phyloP scores from a whole-genome alignment of 2,113 vertebrate species.

The Neotragus pygmaeus region DNA sequence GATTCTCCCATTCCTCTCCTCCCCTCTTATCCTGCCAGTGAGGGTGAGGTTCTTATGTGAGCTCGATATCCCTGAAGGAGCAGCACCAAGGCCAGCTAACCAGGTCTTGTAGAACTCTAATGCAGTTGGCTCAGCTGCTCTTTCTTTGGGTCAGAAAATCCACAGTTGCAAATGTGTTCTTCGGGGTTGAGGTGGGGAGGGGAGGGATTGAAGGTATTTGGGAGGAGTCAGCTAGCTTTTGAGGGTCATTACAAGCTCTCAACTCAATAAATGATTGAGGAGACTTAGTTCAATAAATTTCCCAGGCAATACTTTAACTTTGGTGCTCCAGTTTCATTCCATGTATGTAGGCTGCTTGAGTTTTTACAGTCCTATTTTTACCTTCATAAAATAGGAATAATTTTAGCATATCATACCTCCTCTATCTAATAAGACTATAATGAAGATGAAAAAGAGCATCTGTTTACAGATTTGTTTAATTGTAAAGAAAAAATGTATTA shows the following conservation, averaged over 20 bases:
- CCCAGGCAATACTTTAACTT: neutral
- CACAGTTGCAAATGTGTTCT: neutral
- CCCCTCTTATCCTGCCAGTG: fast-evolving
- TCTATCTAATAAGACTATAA: neutral
- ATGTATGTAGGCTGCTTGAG: neutral
- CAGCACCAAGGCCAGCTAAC: neutral
- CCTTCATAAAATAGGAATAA: neutral
- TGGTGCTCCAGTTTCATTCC: neutral
- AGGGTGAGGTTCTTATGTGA: neutral
- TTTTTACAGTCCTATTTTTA: neutral
- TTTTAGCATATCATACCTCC: neutral
- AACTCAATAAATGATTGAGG: neutral
- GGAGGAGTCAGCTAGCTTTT: neutral
- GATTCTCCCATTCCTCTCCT: neutral
- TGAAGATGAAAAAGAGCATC: neutral
- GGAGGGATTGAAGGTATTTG: neutral
- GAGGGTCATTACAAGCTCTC: neutral
- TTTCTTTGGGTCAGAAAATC: neutral
- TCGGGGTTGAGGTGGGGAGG: neutral
- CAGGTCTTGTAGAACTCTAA: neutral
- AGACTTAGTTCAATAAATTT: neutral
- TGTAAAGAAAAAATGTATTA: neutral
- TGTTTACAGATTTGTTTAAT: neutral
- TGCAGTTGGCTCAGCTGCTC: neutral
- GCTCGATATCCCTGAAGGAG: neutral